Base-by-base conservation (phyloP, 2,113 vertebrate species). In the Carassius auratus region DNA sequence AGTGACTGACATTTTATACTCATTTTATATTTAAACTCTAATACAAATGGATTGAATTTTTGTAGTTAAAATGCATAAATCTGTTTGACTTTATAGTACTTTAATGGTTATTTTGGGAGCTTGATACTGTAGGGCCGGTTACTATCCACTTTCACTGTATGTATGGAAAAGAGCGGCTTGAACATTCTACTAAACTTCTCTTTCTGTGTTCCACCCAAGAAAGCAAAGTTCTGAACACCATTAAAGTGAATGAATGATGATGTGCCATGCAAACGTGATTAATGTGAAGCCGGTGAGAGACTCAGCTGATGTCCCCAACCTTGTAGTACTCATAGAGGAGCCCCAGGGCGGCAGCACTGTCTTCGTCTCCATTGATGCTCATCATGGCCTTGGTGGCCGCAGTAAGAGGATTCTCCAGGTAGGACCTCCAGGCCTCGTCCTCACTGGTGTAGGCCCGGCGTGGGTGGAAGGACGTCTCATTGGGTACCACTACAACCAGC, bases 301-400 rank as follows among this genome's bases (percentile, higher is more conserved):
- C 36, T 50, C n/a, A 8, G 79, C 55, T 14, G 3, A 76, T 21
- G 71, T 68, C 75, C 76, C 78, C 83, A 92, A 99, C 98, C 97
- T 98, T 99, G 93, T 99, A 99, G 92, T 97, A 99, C 92, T 99
- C 97, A 19, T 99, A 99, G 17, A 99, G 92, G 78, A 99, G 93
- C 4, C 95, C 97, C 3, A 99, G 95, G 69, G 97, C 97, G 1
- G 97, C 97, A 1, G 97, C 96, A 21, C 95, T 97, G 93, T 99
- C 95, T 91, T 99, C 98, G 3, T 99, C 97, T 15, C 97, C 98
- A 62, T 99, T 99, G 89, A 99, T 97, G 93, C 97, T 99, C 97
- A 97, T 99, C 97, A 99, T 99, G n/a, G 97, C 97, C 92, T 99
- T 99, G 66, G 98, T 99, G 88, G 98, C 97, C 0, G 97, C 97